Evolutionary conservation across 2,113 vertebrate species (phyloP).

Genomic region (Anser cygnoides): DNA sequence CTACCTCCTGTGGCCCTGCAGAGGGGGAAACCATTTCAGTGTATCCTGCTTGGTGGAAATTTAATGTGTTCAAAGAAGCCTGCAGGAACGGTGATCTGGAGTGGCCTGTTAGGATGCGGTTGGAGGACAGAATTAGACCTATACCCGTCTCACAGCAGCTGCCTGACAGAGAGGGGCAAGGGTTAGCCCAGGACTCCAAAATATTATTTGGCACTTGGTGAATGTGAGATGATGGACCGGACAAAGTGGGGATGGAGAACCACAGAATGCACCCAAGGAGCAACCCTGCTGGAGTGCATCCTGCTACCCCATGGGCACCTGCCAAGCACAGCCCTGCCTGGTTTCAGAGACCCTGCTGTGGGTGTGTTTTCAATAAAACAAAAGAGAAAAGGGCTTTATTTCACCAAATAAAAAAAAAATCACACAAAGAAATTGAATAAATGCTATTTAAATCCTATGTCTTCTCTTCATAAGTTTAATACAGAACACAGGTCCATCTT

Average conservation of each 20-base stretch:
- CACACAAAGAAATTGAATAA: slow-evolving; percentile 21
- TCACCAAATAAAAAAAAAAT: not conserved
- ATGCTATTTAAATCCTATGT: not conserved
- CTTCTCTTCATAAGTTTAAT: not conserved
- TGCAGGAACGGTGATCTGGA: not conserved
- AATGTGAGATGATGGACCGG: not conserved
- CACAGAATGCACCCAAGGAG: not conserved
- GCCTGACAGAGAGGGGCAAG: not conserved
- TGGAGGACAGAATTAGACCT: not conserved
- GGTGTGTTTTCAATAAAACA: slow-evolving; percentile 37
- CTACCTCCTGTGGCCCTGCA: not conserved
- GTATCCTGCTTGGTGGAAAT: not conserved
- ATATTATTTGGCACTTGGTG: not conserved
- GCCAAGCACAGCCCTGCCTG: not conserved
- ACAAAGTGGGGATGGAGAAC: not conserved
- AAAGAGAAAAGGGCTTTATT: slow-evolving; percentile 21
- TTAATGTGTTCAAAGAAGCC: not conserved
- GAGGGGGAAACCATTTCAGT: not conserved
- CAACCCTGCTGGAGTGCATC: not conserved
- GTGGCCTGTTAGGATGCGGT: not conserved
- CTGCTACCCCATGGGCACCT: not conserved
- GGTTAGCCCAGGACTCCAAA: not conserved
- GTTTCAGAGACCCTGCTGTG: not conserved
- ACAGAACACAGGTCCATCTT: not conserved
- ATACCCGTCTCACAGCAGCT: not conserved